These are phyloP conservation scores for Pogonophryne albipinna DNA, from an alignment of 2,797 vertebrate species.

Conservation along the genomic window DNA sequence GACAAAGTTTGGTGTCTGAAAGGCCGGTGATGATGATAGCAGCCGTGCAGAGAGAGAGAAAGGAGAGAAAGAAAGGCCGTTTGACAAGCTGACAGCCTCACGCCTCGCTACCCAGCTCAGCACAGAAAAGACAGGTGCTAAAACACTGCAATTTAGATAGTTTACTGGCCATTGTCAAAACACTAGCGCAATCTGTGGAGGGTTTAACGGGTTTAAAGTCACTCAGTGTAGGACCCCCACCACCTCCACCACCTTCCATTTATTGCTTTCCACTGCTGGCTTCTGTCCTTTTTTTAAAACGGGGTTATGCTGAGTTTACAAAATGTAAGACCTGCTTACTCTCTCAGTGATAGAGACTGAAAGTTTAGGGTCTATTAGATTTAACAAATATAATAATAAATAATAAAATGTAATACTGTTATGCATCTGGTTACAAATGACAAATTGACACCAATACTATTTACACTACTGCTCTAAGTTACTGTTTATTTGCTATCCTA, in stretches of 20 bases:
- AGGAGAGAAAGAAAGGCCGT: constrained; percentile 73
- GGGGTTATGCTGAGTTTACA: constrained; percentile 20
- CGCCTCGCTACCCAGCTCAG: constrained; percentile 72
- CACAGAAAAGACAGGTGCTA: constrained; percentile 74
- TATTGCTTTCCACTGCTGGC: constrained; percentile 49
- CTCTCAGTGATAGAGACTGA: neutral
- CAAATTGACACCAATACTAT: neutral
- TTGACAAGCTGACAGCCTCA: constrained; percentile 83
- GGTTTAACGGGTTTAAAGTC: constrained; percentile 86
- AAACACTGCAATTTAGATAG: constrained; percentile 87
- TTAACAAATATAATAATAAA: neutral
- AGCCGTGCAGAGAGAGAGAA: constrained; percentile 62
- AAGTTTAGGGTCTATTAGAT: neutral
- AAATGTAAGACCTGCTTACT: neutral
- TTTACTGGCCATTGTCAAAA: constrained; percentile 87
- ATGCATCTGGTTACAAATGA: neutral
- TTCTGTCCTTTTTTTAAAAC: constrained; percentile 9
- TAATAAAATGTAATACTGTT: neutral
- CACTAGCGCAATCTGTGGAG: constrained; percentile 79
- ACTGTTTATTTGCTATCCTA: neutral
- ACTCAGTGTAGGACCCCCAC: constrained; percentile 61
- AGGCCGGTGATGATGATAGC: constrained; percentile 90
- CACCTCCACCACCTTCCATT: constrained; percentile 53
- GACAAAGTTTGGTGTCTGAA: constrained; percentile 85
- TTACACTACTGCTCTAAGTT: neutral